A percentile compares a stretch with the other conserved stretches of the same genome.
phyloP scores from a whole-genome alignment of 2,113 vertebrate species.

The Ictidomys tridecemlineatus region DNA sequence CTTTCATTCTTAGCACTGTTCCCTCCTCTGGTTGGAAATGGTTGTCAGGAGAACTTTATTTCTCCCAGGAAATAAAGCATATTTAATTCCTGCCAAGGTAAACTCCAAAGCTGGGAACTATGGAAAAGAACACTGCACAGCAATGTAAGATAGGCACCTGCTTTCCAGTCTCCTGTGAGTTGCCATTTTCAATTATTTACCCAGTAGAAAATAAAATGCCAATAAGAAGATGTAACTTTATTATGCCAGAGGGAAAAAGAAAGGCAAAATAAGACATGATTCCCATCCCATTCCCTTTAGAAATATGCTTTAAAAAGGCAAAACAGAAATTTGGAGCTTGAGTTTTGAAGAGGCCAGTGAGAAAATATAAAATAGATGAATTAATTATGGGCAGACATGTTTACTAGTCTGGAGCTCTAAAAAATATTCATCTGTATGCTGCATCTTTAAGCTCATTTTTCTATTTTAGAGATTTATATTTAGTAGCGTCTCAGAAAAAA shows the following conservation, averaged over 20 bases:
- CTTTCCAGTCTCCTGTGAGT: conserved; percentile 6
- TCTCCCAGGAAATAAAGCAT: conserved; percentile 39
- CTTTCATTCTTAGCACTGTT: not conserved
- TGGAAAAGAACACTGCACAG: not conserved
- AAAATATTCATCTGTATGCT: not conserved
- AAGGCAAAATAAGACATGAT: not conserved
- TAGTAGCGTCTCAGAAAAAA: conserved; percentile 36
- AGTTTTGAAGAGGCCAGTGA: conserved; percentile 41
- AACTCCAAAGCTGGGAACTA: not conserved
- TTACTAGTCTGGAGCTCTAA: conserved; percentile 34
- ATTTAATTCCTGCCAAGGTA: conserved; percentile 52
- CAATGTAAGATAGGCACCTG: not conserved
- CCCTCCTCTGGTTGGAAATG: not conserved
- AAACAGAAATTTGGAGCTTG: not conserved
- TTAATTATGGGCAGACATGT: conserved; percentile 37
- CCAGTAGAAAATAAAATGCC: conserved; percentile 12
- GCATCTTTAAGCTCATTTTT: conserved; percentile 12
- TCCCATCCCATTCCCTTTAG: not conserved
- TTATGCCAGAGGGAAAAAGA: not conserved
- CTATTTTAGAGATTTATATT: conserved; percentile 64
- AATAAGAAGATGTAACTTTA: conserved; percentile 5
- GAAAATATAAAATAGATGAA: conserved; percentile 34
- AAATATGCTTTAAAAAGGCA: not conserved
- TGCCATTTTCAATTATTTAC: conserved; percentile 28
- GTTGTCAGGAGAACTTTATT: conserved; percentile 19